phyloP scores from a whole-genome alignment of 2,888 invertebrate genomes.

The Cordilura impudica region DNA sequence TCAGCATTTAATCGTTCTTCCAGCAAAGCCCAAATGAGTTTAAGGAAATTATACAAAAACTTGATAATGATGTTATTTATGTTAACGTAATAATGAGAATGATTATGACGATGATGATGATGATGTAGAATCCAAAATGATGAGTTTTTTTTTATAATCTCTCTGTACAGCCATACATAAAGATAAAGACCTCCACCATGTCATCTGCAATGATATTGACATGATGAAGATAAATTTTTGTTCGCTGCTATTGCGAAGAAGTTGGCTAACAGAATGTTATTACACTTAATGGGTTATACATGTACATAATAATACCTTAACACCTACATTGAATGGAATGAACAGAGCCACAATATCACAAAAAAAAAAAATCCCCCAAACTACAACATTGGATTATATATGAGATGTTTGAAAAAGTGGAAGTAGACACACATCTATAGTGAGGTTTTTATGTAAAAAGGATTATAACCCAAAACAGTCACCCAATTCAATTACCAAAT shows the following conservation, averaged over 20 bases:
- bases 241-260: neutral
- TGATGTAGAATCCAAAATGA: neutral
- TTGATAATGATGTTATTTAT: conserved; percentile 20
- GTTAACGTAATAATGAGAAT: conserved; percentile 24
- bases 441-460: conserved; percentile 42
- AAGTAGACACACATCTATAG: conserved; percentile 1
- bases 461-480: conserved; percentile 56
- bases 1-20: neutral
- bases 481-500: conserved; percentile 55
- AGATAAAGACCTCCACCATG: conserved; percentile 29
- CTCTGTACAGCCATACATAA: neutral
- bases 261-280: neutral
- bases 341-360: neutral
- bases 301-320: neutral
- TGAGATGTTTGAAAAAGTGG: neutral
- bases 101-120: neutral
- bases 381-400: conserved; percentile 13
- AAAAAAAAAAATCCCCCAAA: conserved; percentile 11
- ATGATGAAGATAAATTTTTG: conserved; percentile 30
- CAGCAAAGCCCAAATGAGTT: neutral
- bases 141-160: conserved; percentile 6
- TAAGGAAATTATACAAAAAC: conserved; percentile 9
- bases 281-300: conserved; percentile 16
- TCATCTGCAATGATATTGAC: conserved; percentile 31
- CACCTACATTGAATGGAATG: neutral